These are phyloP conservation scores for Muscicapa comitata DNA, from an alignment of 2,797 vertebrate species.

Conservation along the genomic window DNA sequence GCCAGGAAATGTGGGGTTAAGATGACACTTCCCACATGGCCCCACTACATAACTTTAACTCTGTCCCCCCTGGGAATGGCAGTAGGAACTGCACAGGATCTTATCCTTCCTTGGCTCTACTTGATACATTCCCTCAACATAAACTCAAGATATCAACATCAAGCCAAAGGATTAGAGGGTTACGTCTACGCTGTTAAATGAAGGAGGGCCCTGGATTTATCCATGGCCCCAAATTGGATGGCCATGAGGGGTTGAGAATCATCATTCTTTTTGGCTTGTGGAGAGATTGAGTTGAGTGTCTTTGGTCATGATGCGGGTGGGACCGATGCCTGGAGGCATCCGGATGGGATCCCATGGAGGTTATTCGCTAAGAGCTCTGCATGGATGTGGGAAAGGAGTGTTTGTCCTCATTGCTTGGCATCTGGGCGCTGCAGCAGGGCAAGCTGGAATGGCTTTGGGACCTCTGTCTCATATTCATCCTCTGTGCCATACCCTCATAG, in stretches of 20 bases:
- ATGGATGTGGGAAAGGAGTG: background rate
- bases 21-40: conserved; percentile 50
- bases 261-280: background rate
- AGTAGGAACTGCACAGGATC: background rate
- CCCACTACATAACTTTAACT: background rate
- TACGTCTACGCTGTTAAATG: fast-evolving
- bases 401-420: background rate
- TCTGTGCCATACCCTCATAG: background rate
- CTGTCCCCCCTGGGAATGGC: background rate
- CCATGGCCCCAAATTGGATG: background rate
- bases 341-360: background rate
- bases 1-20: conserved; percentile 22
- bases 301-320: background rate
- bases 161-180: background rate
- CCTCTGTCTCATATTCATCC: background rate
- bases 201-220: background rate
- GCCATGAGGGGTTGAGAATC: background rate
- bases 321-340: fast-evolving
- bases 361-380: background rate
- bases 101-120: conserved; percentile 27
- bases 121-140: conserved; percentile 1
- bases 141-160: background rate
- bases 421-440: background rate
- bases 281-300: background rate
- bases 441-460: background rate